Conservation (phyloP, 1,140 invertebrate species). For the Phenacoccus solenopsis region DNA sequence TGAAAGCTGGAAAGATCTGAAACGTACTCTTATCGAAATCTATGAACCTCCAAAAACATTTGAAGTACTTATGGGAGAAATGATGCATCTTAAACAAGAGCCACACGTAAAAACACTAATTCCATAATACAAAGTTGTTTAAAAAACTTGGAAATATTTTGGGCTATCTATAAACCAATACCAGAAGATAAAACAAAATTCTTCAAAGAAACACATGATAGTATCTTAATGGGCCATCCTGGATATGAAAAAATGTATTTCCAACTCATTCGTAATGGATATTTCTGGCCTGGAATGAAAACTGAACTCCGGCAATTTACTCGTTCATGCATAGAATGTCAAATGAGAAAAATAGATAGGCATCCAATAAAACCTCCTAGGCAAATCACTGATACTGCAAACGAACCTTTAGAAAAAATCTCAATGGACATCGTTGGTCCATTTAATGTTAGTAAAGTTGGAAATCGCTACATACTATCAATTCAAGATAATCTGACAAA, state of each 20-base stretch:
- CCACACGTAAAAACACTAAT: no score
- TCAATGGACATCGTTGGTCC: not conserved
- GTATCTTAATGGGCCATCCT: not conserved
- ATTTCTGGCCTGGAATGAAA: slow-evolving; percentile 7
- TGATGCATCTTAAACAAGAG: no score
- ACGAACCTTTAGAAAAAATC: slow-evolving; percentile 10
- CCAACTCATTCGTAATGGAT: not conserved
- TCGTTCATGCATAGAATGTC: slow-evolving; percentile 24
- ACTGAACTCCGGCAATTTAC: slow-evolving; percentile 16
- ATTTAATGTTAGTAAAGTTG: not conserved
- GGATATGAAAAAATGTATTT: not conserved
- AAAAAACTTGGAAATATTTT: no score
- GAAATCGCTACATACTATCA: not conserved
- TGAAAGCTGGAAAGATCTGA: no score
- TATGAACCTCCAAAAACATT: no score
- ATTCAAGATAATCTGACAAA: slow-evolving; percentile 8
- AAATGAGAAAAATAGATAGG: not conserved
- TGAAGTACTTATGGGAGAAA: no score
- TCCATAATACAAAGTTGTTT: no score
- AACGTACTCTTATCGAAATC: no score
- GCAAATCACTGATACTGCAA: slow-evolving; percentile 6
- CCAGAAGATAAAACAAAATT: no score
- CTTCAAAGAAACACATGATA: slow-evolving; percentile 7
- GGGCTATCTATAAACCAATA: no score
- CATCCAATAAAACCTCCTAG: not conserved